phyloP scores from a whole-genome alignment of 2,797 vertebrate genomes.

The Peromyscus melanophrys region DNA sequence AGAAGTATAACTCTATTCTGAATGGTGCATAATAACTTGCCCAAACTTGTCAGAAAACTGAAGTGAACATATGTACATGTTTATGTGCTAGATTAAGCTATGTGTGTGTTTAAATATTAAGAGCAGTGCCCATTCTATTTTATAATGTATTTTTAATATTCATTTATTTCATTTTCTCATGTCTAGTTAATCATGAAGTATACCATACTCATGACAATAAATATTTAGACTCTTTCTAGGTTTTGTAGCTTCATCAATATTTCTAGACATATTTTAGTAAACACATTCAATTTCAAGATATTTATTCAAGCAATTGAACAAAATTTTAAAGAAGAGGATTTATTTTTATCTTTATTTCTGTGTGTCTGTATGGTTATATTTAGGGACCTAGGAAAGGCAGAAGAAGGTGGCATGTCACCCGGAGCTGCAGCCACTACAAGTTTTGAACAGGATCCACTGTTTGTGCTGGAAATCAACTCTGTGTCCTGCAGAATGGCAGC shows the following conservation, averaged over 20 bases:
- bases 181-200: neutral
- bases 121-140: neutral
- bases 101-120: neutral
- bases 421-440: neutral
- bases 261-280: neutral
- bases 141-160: neutral
- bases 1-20: neutral
- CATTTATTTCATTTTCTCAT: neutral
- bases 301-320: neutral
- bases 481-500: too few relatives aligned
- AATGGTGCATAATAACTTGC: neutral
- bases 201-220: neutral
- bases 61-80: neutral
- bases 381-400: neutral
- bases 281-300: too few relatives aligned
- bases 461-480: neutral
- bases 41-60: neutral
- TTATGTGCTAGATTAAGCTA: neutral
- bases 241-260: neutral
- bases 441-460: neutral
- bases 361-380: neutral
- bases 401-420: neutral
- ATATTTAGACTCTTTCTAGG: neutral
- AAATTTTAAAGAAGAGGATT: neutral
- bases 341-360: neutral